A percentile compares a stretch with the other conserved stretches of the same genome.
Conservation (phyloP, 2,888 invertebrate genomes). For the Lomographa bimaculata region DNA sequence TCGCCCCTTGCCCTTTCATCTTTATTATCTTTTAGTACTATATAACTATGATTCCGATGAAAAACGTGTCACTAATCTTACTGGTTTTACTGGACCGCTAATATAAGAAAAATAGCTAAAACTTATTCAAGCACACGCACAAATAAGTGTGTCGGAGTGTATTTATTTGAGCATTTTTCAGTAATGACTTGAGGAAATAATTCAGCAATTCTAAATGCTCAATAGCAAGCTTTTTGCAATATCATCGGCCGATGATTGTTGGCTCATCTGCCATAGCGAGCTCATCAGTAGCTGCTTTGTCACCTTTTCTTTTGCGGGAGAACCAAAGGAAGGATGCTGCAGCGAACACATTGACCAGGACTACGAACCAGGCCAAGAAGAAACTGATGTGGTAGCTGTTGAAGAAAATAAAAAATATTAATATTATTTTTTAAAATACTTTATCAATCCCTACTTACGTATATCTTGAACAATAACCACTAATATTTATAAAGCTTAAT, state of each 20-base stretch:
- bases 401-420: constrained; percentile 20
- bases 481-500: no score
- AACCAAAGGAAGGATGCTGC: constrained; percentile 90
- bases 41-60: no score
- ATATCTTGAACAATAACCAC: no score
- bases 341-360: constrained; percentile 86
- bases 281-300: constrained; percentile 91
- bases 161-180: constrained; percentile 81
- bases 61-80: no score
- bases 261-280: constrained; percentile 94
- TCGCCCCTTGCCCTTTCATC: no score
- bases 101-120: not conserved
- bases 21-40: no score
- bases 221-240: constrained; percentile 41
- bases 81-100: no score
- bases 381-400: constrained; percentile 88
- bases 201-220: constrained; percentile 47
- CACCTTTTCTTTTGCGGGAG: constrained; percentile 93
- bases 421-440: no score
- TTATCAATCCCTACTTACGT: no score
- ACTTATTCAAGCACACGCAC: constrained; percentile 14
- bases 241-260: constrained; percentile 89
- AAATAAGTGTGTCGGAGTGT: constrained; percentile 29
- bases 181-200: constrained; percentile 64
- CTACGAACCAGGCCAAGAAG: constrained; percentile 90